phyloP scores from a whole-genome alignment of 1,140 invertebrate genomes.

The Nephotettix cincticeps region DNA sequence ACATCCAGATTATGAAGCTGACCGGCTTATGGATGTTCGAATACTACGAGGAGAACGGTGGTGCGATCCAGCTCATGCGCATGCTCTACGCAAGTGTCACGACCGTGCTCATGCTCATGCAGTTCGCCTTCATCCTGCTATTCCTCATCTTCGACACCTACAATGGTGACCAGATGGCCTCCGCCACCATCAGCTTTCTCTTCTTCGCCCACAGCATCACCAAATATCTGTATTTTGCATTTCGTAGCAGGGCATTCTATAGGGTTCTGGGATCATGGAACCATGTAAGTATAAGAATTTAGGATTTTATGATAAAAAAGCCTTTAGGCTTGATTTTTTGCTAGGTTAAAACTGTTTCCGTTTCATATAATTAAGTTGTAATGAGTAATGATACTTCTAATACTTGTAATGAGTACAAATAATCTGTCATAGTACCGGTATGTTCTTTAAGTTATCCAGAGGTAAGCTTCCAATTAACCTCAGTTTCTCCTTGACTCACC shows the following conservation, averaged over 20 bases:
- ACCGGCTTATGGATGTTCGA: constrained; percentile 76
- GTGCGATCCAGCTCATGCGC: constrained; percentile 51
- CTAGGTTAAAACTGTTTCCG: too few species aligned
- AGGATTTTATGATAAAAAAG: too few species aligned
- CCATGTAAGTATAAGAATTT: constrained; percentile 50
- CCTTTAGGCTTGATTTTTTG: too few species aligned
- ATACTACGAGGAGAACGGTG: constrained; percentile 56
- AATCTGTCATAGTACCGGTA: too few species aligned
- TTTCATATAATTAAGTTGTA: too few species aligned
- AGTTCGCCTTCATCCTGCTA: constrained; percentile 55
- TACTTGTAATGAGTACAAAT: too few species aligned
- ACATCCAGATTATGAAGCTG: constrained; percentile 73
- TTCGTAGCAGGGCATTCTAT: constrained; percentile 73
- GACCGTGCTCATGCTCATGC: constrained; percentile 34
- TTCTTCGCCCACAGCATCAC: constrained; percentile 77
- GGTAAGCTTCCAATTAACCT: too few species aligned
- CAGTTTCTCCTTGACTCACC: too few species aligned
- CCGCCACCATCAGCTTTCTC: constrained; percentile 76
- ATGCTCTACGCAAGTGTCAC: constrained; percentile 54
- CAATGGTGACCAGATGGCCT: constrained; percentile 77
- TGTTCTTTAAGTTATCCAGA: too few species aligned
- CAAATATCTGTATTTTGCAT: constrained; percentile 69
- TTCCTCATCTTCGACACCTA: constrained; percentile 69
- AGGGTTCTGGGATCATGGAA: constrained; percentile 46
- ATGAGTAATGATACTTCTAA: too few species aligned